Percentiles rank a stretch among this genome's conserved stretches.
phyloP scores from a whole-genome alignment of 1,140 invertebrate species.

The Chironomus tepperi region DNA sequence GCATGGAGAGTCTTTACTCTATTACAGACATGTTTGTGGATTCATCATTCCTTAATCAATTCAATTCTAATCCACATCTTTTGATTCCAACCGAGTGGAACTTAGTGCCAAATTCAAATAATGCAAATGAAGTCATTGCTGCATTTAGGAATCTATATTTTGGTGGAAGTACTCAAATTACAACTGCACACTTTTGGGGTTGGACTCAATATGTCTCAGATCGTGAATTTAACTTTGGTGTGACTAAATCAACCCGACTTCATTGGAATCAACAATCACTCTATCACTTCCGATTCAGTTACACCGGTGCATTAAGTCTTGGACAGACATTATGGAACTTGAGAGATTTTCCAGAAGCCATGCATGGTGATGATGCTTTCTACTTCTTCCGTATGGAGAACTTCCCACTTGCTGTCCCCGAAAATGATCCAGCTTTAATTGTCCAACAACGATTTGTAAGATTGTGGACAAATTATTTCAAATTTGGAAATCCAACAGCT shows the following conservation, averaged over 20 bases:
- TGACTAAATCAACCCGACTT: background rate
- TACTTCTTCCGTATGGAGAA: background rate
- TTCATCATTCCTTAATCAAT: background rate
- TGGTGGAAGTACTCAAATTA: background rate
- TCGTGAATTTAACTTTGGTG: conserved; percentile 10
- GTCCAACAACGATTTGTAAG: conserved; percentile 25
- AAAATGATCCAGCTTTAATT: background rate
- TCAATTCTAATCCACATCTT: conserved; percentile 22
- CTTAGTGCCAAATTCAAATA: background rate
- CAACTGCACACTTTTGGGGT: background rate
- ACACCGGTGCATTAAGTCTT: conserved; percentile 22
- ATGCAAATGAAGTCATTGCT: background rate
- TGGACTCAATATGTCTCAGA: conserved; percentile 17
- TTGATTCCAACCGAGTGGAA: conserved; percentile 22
- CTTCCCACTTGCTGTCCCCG: background rate
- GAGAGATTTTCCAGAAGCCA: background rate
- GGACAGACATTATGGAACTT: background rate
- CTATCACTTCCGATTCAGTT: conserved; percentile 24
- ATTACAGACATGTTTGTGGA: background rate
- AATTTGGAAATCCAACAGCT: conserved; percentile 26
- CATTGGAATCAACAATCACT: conserved; percentile 8
- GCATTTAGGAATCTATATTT: conserved; percentile 18
- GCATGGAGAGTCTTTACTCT: conserved; percentile 5
- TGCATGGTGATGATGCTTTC: conserved; percentile 17
- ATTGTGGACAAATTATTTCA: conserved; percentile 30